Evolutionary conservation across 2,888 invertebrate species (phyloP).

Genomic region (Ganaspis brasiliensis): DNA sequence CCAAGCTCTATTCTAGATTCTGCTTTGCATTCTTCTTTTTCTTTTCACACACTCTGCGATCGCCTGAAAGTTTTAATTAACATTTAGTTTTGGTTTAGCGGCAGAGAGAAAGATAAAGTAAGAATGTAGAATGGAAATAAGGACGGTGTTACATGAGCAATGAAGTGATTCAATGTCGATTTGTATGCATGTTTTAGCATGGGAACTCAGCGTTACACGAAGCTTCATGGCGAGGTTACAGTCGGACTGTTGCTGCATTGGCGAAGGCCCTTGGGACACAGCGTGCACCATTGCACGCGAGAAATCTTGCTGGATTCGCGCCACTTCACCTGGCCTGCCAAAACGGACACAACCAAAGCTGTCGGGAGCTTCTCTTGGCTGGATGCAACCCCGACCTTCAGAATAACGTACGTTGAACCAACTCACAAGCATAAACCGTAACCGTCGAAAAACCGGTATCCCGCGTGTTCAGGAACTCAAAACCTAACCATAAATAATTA

Average conservation of each 20-base stretch:
- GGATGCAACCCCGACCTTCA: slow-evolving; percentile 94
- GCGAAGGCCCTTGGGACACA: slow-evolving; percentile 85
- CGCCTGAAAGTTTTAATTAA: slow-evolving; percentile 5
- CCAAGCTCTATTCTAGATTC: neutral
- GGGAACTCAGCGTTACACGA: slow-evolving; percentile 97
- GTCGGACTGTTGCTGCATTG: slow-evolving; percentile 89
- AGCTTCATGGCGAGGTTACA: slow-evolving; percentile 97
- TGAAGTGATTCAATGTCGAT: slow-evolving; percentile 29
- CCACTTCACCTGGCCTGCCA: slow-evolving; percentile 97
- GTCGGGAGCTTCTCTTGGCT: slow-evolving; percentile 92
- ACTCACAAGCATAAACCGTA: neutral
- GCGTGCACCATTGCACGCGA: slow-evolving; percentile 84
- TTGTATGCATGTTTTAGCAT: slow-evolving; percentile 84
- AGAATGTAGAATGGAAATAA: slow-evolving; percentile 19
- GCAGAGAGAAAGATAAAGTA: neutral
- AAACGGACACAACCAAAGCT: slow-evolving; percentile 98
- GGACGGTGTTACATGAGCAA: neutral
- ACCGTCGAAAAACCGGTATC: slow-evolving; percentile 30
- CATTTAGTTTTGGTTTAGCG: slow-evolving; percentile 16
- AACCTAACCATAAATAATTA: slow-evolving; percentile 43
- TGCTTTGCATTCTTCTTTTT: neutral
- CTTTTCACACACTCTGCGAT: neutral
- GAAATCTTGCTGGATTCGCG: slow-evolving; percentile 94
- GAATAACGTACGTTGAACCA: slow-evolving; percentile 87
- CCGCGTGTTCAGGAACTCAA: slow-evolving; percentile 21